phyloP scores from a whole-genome alignment of 2,113 vertebrate genomes.

The Felis chaus region DNA sequence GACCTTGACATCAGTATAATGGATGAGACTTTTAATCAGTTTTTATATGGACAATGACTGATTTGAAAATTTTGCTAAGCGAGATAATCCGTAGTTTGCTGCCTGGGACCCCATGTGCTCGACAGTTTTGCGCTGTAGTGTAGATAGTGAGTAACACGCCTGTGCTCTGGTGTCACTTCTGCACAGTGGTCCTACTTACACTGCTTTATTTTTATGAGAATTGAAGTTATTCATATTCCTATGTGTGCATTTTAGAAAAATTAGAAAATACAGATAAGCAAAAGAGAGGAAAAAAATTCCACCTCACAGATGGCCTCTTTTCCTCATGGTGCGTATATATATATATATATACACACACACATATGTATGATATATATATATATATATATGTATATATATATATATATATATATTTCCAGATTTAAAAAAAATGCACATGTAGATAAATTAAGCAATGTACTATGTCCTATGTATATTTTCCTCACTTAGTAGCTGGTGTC shows the following conservation, averaged over 20 bases:
- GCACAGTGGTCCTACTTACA: neutral
- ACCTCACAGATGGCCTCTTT: neutral
- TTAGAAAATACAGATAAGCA: neutral
- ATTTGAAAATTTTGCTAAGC: constrained; percentile 23
- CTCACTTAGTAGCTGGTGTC: neutral
- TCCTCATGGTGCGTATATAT: neutral
- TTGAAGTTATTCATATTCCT: neutral
- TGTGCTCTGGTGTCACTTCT: neutral
- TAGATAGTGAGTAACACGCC: neutral
- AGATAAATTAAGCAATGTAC: neutral
- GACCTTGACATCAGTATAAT: constrained; percentile 41
- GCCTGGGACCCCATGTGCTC: neutral
- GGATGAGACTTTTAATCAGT: constrained; percentile 12
- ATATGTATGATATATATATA: too few relatives aligned
- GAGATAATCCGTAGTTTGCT: neutral
- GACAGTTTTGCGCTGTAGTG: neutral
- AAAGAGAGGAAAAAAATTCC: neutral
- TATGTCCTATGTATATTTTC: neutral
- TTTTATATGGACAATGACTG: neutral
- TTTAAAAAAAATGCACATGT: neutral
- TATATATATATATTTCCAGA: neutral
- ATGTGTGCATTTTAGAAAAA: constrained; percentile 13
- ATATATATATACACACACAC: too few relatives aligned
- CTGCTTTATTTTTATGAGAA: neutral
- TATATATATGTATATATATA: neutral